Conservation (phyloP, 2,888 invertebrate genomes). For the Epirrita christyi region DNA sequence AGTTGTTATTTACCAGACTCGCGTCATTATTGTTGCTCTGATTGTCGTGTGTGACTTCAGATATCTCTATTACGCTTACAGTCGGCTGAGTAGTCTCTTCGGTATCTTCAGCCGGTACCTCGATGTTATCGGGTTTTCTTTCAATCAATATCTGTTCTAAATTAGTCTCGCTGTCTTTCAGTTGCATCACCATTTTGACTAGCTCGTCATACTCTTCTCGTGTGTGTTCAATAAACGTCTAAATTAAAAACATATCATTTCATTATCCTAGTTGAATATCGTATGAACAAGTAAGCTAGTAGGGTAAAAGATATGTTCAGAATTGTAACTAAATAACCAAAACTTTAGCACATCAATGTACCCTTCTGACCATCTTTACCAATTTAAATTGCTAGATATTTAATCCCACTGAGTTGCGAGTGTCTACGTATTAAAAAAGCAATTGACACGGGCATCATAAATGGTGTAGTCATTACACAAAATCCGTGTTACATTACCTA, state of each 20-base stretch:
- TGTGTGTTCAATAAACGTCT: slow-evolving; percentile 81
- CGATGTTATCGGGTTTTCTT: slow-evolving; percentile 65
- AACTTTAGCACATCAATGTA: background rate
- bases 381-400: too few relatives aligned
- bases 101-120: slow-evolving; percentile 62
- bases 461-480: too few relatives aligned
- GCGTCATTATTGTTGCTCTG: slow-evolving; percentile 57
- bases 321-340: background rate
- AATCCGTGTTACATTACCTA: too few relatives aligned
- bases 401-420: too few relatives aligned
- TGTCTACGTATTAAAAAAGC: too few relatives aligned
- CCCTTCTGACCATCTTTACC: background rate
- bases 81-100: slow-evolving; percentile 39
- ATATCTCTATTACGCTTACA: slow-evolving; percentile 39
- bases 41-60: slow-evolving; percentile 34
- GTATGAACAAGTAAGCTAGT: background rate
- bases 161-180: slow-evolving; percentile 89
- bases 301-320: background rate
- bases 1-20: slow-evolving; percentile 54
- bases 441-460: too few relatives aligned
- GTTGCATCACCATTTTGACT: slow-evolving; percentile 87
- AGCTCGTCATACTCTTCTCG: slow-evolving; percentile 86
- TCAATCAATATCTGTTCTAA: slow-evolving; percentile 82
- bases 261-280: background rate
- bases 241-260: slow-evolving; percentile 53